A percentile compares a stretch with the other conserved stretches of the same genome.
Conservation (phyloP, 2,888 invertebrate species). For the Lycia hirtaria region DNA sequence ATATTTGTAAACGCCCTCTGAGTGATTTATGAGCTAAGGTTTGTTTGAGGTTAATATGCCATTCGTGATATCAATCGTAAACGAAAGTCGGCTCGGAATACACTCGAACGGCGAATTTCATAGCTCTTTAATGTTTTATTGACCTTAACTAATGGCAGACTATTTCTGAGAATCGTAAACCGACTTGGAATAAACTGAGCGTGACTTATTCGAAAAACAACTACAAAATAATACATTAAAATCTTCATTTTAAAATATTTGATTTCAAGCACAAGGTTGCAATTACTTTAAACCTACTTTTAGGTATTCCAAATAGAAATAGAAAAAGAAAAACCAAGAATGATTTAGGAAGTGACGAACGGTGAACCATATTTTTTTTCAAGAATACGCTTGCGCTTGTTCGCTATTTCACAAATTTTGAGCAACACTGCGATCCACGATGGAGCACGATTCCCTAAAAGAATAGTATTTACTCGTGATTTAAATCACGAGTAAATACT, state of each 20-base stretch:
- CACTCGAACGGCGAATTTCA: slow-evolving; percentile 30
- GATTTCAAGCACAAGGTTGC: neutral
- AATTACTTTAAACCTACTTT: neutral
- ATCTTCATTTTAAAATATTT: neutral
- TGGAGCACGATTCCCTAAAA: too few species aligned
- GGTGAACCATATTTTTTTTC: too few species aligned
- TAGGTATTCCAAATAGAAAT: too few species aligned
- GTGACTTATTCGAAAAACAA: slow-evolving; percentile 15
- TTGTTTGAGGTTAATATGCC: slow-evolving; percentile 38
- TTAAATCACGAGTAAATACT: too few species aligned
- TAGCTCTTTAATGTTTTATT: slow-evolving; percentile 39
- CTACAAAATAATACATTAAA: neutral
- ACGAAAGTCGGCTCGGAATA: slow-evolving; percentile 31
- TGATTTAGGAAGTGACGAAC: too few species aligned
- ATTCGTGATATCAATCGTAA: slow-evolving; percentile 41
- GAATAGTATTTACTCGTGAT: too few species aligned
- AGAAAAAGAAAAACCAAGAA: too few species aligned
- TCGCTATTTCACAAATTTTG: too few species aligned
- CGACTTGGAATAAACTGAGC: slow-evolving; percentile 24
- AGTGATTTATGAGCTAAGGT: slow-evolving; percentile 32
- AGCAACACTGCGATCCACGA: too few species aligned
- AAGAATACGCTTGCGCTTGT: too few species aligned
- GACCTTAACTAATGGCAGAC: slow-evolving; percentile 37
- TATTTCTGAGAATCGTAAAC: slow-evolving; percentile 33
- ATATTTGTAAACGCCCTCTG: slow-evolving; percentile 9